Evolutionary conservation across 2,797 vertebrate species (phyloP), one percentile per base, ranked within the genome.

Genomic region (Melanotaenia parkinsoni): DNA sequence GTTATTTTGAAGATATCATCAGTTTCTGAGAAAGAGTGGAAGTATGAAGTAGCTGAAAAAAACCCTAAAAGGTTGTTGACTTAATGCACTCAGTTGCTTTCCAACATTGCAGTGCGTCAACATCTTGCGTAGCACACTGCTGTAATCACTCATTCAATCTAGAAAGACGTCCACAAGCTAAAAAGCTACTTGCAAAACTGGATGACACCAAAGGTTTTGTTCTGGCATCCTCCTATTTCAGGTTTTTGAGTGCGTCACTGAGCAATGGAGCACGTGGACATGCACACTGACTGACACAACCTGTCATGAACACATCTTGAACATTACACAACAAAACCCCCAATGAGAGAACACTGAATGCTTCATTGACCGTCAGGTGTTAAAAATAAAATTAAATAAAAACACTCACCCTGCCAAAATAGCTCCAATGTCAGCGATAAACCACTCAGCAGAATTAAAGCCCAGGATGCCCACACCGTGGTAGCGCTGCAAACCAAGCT

Each of bases 391-490:
- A 28, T 30, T 5, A n/a, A 14, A 16, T 8, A 69, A 11, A 59
- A 59, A 45, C 38, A 83, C 96, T 93, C 90, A 99, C 98, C 98
- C 97, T 0, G 97, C 97, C 28, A 99, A 72, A 86, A 99, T 96
- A 18, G 97, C 91, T 7, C 91, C 97, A 0, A 99, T 85, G 77
- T 97, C 96, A 0, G 97, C 66, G 10, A 98, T 92, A 76, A 97
- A 94, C 98, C 98, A 99, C 91, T 98, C 96, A 0, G 76, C 43
- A 0, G 97, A 96, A 92, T 99, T 99, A 79, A 97, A 98, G 20
- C 98, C 98, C 85, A 99, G 89, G 85, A 99, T 98, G 43, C 97
- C 95, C 0, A 99, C 97, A 0, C 96, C 95, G 0, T 97, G 96
- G 93, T 93, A 97, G 2, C 95, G 95, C 86, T 97, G 73, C 81